Evolutionary conservation across 2,113 vertebrate genomes (phyloP).

Genomic region (Mandrillus leucophaeus): DNA sequence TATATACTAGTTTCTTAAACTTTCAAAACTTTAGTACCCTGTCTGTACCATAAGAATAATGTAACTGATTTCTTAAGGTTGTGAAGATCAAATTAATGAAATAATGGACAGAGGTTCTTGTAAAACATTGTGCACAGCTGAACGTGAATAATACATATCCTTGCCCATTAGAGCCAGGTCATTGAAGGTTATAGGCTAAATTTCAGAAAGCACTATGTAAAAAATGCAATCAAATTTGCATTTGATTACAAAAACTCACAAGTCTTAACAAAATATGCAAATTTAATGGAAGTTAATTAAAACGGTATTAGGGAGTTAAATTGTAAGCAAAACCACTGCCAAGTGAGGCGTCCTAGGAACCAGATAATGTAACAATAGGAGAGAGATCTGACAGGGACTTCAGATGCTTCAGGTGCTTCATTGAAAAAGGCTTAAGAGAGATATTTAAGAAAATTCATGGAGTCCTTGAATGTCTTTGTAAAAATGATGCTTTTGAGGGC

Average conservation of each 20-base stretch:
- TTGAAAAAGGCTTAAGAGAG: not conserved
- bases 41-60: not conserved
- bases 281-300: not conserved
- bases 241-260: not conserved
- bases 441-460: not conserved
- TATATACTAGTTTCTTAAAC: not conserved
- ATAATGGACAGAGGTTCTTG: not conserved
- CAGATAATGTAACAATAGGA: not conserved
- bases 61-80: not conserved
- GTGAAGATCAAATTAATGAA: not conserved
- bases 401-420: not conserved
- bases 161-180: not conserved
- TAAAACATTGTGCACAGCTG: not conserved
- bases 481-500: not conserved
- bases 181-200: not conserved
- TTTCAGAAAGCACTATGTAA: not conserved
- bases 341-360: not conserved
- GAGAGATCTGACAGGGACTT: not conserved
- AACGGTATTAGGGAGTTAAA: not conserved
- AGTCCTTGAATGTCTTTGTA: not conserved
- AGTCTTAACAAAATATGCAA: not conserved
- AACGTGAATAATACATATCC: not conserved
- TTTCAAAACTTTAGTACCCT: not conserved
- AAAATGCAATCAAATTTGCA: not conserved
- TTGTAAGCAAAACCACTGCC: not conserved